Conservation (phyloP, 1,140 invertebrate species). For the Pachypsylla venusta region DNA sequence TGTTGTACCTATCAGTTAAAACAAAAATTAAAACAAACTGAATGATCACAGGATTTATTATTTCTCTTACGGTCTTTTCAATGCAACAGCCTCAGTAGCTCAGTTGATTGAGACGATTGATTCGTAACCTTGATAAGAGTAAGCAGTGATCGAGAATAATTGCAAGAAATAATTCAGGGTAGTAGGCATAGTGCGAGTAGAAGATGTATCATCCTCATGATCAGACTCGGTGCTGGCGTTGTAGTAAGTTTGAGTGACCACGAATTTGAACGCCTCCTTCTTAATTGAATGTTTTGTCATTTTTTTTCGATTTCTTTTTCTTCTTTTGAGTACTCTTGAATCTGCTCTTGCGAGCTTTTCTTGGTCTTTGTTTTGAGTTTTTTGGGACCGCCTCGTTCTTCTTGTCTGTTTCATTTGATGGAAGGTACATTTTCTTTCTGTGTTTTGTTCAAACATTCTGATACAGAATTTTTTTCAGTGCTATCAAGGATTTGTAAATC, state of each 20-base stretch:
- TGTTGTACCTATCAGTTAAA: no score
- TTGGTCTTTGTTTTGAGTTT: not conserved
- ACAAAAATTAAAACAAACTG: no score
- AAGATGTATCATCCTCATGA: not conserved
- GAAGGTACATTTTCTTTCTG: not conserved
- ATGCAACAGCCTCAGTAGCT: no score
- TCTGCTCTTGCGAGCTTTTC: not conserved
- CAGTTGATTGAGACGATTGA: no score
- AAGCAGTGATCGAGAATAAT: no score
- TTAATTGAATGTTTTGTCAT: not conserved
- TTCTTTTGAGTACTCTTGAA: not conserved
- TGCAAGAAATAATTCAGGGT: not conserved
- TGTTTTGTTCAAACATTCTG: not conserved
- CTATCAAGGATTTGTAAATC: no score
- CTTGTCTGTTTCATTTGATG: not conserved
- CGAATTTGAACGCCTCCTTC: not conserved
- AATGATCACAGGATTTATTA: no score
- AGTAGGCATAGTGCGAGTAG: not conserved
- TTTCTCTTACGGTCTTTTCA: no score
- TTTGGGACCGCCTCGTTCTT: not conserved
- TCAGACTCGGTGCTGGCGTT: not conserved
- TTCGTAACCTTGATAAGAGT: no score
- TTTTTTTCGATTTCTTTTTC: not conserved
- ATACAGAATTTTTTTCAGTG: not conserved
- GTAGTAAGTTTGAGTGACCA: not conserved